These are phyloP conservation scores for Toxotes jaculatrix DNA, from an alignment of 2,113 vertebrate genomes.

Conservation along the genomic window DNA sequence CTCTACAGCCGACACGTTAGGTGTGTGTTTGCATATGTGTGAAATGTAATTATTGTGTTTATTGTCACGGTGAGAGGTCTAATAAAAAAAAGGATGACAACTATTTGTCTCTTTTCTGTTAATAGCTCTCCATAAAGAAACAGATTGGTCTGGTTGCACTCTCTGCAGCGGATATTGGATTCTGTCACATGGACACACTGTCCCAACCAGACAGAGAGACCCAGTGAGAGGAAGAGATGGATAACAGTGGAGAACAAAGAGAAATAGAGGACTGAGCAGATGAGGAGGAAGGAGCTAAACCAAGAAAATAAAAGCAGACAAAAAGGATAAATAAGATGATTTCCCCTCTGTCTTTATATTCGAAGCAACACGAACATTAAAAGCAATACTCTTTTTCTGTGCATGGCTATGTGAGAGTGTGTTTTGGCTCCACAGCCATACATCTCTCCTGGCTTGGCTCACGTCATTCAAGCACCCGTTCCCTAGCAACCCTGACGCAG, in stretches of 20 bases:
- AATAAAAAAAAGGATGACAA: slow-evolving; percentile 23
- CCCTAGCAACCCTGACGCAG: slow-evolving; percentile 82
- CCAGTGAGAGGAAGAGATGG: not conserved
- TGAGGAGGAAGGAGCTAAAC: slow-evolving; percentile 14
- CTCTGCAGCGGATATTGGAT: slow-evolving; percentile 50
- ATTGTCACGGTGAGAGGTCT: slow-evolving; percentile 13
- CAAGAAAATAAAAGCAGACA: slow-evolving; percentile 5
- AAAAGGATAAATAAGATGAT: not conserved
- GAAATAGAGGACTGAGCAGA: not conserved
- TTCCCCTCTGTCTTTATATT: slow-evolving; percentile 12
- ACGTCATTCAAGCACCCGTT: slow-evolving; percentile 76
- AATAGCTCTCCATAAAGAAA: slow-evolving; percentile 18
- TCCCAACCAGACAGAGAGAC: slow-evolving; percentile 31
- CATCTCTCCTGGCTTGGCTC: slow-evolving; percentile 68
- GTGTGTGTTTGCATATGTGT: not conserved
- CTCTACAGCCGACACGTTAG: slow-evolving; percentile 6
- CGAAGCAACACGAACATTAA: slow-evolving; percentile 27
- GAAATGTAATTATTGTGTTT: slow-evolving; percentile 22
- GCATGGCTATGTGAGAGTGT: slow-evolving; percentile 27
- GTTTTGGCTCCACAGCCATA: slow-evolving; percentile 36
- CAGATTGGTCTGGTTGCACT: slow-evolving; percentile 33
- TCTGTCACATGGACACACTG: slow-evolving; percentile 26
- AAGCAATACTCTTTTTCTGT: slow-evolving; percentile 12
- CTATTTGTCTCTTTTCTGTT: slow-evolving; percentile 16
- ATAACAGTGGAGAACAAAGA: not conserved